Evolutionary conservation across 2,797 vertebrate genomes (phyloP), one percentile per base, ranked within the genome.

Genomic region (Lepilemur ruficaudatus): DNA sequence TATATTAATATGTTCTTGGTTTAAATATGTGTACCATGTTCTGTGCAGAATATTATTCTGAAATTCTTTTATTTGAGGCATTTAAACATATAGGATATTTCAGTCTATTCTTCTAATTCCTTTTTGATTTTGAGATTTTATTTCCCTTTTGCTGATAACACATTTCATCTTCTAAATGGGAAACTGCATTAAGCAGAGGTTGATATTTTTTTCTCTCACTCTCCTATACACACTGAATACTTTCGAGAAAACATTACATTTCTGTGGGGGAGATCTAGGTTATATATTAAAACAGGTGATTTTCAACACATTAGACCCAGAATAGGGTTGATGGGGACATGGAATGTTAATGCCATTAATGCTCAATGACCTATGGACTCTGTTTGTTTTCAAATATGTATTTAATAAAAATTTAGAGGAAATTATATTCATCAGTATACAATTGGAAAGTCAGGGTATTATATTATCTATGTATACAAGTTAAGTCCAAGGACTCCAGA

Each of bases 71-170:
- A 57, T 35, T 50, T 50, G 15, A 22, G 5, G 7, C 14, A 87
- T 76, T 95, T 83, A 85, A 97, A 88, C 2, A 84, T 59, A 14
- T 38, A 55, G 28, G 13, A 50, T 32, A 38, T 32, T 73, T 84
- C 41, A 78, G 7, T 79, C 38, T 80, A 57, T 57, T 96, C 43
- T 76, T 90, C 38, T 76, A 50, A n/a, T 38, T 82, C 57, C 7
- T 85, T 80, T 89, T 72, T 63, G 43, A 76, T 46, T 93, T 89
- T 89, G 30, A 95, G 87, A 72, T 87, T 83, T 61, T 22, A 72
- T 81, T 93, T 94, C 8, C 28, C 15, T 85, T 91, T 59, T 13
- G 70, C 25, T 63, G 32, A 78, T 76, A 85, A 81, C 2, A 57
- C 8, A 95, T 76, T 97, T 92, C 8, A 25, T 89, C 14, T 75